Evolutionary conservation across 1,140 invertebrate species (phyloP).

Genomic region (Cyrtorhinus lividipennis): DNA sequence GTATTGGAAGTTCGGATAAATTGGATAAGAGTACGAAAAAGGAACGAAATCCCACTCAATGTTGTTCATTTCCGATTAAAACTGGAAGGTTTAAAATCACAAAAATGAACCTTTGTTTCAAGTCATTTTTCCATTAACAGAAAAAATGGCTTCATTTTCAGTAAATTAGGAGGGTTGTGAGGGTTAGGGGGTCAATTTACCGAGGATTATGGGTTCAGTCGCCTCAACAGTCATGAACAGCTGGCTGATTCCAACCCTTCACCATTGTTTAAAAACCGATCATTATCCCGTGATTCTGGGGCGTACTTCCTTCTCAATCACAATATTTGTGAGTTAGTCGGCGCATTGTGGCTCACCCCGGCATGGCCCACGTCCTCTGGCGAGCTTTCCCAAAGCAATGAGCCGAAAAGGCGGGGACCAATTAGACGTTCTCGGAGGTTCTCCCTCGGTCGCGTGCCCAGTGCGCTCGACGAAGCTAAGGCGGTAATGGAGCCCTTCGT

Average conservation of each 20-base stretch:
- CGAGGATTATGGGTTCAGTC: no score
- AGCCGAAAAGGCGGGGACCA: not conserved
- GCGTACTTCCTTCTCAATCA: not conserved
- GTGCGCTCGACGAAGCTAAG: not conserved
- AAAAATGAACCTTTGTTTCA: no score
- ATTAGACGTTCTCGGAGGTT: not conserved
- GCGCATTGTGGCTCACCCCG: conserved; percentile 5
- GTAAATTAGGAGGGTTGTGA: no score
- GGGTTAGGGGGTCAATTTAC: no score
- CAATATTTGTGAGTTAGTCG: conserved; percentile 6
- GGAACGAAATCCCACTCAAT: no score
- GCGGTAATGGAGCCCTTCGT: not conserved
- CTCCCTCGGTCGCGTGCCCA: not conserved
- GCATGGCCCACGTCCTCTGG: not conserved
- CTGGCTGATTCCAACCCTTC: not conserved
- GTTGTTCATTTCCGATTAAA: no score
- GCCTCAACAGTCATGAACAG: not conserved
- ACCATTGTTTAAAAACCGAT: not conserved
- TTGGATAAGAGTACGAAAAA: no score
- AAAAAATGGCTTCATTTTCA: no score
- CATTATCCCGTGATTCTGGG: not conserved
- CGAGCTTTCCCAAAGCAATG: not conserved
- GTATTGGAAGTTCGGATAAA: no score
- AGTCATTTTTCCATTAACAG: no score
- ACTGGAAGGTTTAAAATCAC: no score